Conservation (phyloP, 2,113 vertebrate species). For the Dasyurus viverrinus region DNA sequence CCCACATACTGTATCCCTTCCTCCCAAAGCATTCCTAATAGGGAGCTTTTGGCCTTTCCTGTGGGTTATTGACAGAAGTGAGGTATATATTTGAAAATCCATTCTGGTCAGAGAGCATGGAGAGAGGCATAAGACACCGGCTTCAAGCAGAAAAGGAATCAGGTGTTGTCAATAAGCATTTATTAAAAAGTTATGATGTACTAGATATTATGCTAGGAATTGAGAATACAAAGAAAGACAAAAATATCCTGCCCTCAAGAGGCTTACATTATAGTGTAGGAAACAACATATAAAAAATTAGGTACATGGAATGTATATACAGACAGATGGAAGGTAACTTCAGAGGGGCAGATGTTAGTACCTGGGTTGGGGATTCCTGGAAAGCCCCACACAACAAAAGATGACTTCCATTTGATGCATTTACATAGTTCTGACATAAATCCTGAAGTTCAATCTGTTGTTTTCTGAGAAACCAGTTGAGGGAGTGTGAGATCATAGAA, state of each 20-base stretch:
- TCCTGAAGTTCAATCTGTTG: neutral
- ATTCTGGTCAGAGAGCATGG: too few species aligned
- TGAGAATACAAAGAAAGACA: neutral
- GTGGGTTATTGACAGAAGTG: neutral
- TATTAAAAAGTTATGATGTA: neutral
- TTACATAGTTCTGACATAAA: too few species aligned
- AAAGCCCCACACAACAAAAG: neutral
- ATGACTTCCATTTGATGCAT: neutral
- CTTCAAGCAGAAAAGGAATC: neutral
- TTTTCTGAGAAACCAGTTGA: conserved; percentile 57
- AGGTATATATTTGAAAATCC: neutral
- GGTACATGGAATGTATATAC: neutral
- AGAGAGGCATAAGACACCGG: neutral
- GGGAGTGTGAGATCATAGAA: conserved; percentile 1
- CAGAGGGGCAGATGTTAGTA: neutral
- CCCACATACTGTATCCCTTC: neutral
- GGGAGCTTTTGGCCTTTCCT: neutral
- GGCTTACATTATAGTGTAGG: neutral
- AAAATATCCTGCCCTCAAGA: neutral
- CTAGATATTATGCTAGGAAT: neutral
- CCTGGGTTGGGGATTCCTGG: too few species aligned
- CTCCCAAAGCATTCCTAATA: neutral
- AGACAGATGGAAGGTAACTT: neutral
- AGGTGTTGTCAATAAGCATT: neutral
- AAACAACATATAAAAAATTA: neutral